Evolutionary conservation across 2,888 invertebrate genomes (phyloP).

Genomic region (Meta bourneti): DNA sequence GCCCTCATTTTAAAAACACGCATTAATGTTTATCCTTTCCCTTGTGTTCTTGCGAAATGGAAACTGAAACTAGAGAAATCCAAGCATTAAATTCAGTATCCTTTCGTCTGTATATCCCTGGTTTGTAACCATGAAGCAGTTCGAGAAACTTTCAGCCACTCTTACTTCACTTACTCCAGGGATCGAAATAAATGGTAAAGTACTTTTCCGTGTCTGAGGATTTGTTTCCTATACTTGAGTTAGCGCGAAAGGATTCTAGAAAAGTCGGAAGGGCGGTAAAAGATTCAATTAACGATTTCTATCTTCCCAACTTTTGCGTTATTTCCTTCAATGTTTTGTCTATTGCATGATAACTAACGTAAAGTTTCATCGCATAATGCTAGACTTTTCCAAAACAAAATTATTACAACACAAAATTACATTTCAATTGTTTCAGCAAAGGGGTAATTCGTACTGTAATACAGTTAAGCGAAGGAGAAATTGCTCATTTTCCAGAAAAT

Average conservation of each 20-base stretch:
- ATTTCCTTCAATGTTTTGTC: neutral
- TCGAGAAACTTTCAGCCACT: neutral
- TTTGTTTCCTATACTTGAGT: conserved; percentile 39
- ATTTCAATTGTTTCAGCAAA: too few relatives aligned
- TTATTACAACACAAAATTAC: too few relatives aligned
- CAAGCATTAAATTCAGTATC: neutral
- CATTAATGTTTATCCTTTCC: neutral
- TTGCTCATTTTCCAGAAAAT: too few relatives aligned
- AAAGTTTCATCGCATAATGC: too few relatives aligned
- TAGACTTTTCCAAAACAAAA: too few relatives aligned
- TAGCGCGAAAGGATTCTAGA: neutral
- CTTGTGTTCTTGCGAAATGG: neutral
- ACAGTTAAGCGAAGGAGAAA: too few relatives aligned
- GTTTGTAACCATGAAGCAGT: neutral
- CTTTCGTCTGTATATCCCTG: neutral
- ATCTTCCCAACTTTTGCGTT: neutral
- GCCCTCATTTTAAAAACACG: neutral
- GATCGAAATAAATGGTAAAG: conserved; percentile 22
- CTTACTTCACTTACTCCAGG: neutral
- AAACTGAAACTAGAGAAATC: neutral
- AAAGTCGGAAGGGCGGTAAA: conserved; percentile 6
- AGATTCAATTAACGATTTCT: conserved; percentile 34
- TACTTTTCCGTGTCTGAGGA: conserved; percentile 36
- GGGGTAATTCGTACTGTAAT: too few relatives aligned
- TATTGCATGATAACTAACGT: neutral